These are phyloP conservation scores for Rotaria sp. DNA, from an alignment of 2,888 invertebrate species.

Conservation along the genomic window DNA sequence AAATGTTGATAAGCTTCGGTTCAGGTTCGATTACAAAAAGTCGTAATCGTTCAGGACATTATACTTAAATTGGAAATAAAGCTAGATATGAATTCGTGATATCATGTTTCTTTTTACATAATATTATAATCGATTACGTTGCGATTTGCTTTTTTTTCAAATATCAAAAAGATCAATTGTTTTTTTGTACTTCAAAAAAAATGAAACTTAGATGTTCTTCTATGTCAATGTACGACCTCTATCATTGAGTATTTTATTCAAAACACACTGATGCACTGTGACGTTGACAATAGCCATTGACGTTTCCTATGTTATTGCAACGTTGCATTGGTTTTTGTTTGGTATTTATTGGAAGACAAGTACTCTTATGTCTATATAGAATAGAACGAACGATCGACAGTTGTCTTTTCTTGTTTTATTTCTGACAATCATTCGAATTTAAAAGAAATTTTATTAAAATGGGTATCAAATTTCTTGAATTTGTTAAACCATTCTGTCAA, in stretches of 20 bases:
- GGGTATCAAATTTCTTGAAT: conserved; percentile 89
- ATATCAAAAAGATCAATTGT: no score
- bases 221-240: not conserved
- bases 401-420: not conserved
- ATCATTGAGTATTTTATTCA: not conserved
- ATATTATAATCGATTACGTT: no score
- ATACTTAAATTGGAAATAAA: no score
- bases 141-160: no score
- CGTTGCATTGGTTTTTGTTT: not conserved
- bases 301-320: not conserved
- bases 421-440: not conserved
- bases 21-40: no score
- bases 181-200: no score
- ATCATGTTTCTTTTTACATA: no score
- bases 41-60: no score
- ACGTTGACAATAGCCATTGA: not conserved
- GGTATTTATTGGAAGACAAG: not conserved
- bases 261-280: not conserved
- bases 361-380: not conserved
- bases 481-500: conserved; percentile 99
- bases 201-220: no score
- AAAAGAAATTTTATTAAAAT: no score
- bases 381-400: not conserved
- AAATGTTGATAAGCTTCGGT: no score
- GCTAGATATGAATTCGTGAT: no score